Conservation (phyloP, 2,797 vertebrate genomes). For the Rhadinocentrus ornatus region DNA sequence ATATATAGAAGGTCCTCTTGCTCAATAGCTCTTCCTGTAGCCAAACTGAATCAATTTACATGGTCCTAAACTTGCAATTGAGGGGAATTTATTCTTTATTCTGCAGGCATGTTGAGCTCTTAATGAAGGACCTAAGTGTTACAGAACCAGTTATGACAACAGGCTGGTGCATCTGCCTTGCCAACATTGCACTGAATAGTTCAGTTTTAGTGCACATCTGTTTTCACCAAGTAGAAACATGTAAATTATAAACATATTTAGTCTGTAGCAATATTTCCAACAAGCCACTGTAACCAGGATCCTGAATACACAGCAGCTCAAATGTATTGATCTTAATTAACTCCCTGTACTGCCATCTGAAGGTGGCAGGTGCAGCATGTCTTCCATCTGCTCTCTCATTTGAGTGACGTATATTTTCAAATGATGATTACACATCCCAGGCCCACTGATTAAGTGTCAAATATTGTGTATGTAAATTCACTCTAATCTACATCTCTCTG, state of each 20-base stretch:
- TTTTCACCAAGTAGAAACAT: constrained; percentile 2
- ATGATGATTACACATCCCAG: constrained; percentile 19
- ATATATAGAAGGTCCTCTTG: constrained; percentile 30
- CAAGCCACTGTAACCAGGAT: constrained; percentile 7
- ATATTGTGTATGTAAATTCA: background rate
- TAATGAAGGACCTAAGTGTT: constrained; percentile 19
- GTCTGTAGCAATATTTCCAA: constrained; percentile 14
- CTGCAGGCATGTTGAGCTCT: constrained; percentile 16
- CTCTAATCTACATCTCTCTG: background rate
- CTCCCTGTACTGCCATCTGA: constrained; percentile 21
- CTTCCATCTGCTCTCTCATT: constrained; percentile 35
- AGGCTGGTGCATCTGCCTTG: constrained; percentile 8
- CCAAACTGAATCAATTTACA: constrained; percentile 25
- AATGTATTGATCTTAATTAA: constrained; percentile 28
- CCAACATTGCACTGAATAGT: constrained; percentile 17
- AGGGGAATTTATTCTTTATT: constrained; percentile 30
- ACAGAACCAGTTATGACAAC: constrained; percentile 13
- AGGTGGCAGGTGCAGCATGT: constrained; percentile 33
- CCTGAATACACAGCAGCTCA: constrained; percentile 14
- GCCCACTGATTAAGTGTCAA: constrained; percentile 18
- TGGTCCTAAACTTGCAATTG: constrained; percentile 21
- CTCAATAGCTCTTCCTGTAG: constrained; percentile 20
- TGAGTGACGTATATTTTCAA: constrained; percentile 24
- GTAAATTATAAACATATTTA: constrained; percentile 17
- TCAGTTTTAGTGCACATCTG: background rate